Base-by-base conservation (phyloP, 2,888 invertebrate species). In the Druceiella hillmani region DNA sequence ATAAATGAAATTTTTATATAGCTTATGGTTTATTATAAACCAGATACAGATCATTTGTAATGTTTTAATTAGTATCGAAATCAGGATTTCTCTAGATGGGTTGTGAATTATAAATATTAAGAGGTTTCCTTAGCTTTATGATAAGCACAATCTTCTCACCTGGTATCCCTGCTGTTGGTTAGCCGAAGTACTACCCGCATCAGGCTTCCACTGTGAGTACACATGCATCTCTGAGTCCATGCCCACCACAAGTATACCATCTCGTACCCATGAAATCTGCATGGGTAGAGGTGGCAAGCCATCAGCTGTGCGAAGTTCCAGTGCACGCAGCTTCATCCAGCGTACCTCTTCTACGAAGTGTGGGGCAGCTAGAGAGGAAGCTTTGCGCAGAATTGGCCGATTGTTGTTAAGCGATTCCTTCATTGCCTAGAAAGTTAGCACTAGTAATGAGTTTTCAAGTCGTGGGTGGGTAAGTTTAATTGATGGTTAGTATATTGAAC, bases 191-290 rank as follows among this genome's bases (percentile, higher is more conserved):
- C 37, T 45, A 6, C 41, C 31, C 6, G 34, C 11, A 52, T 83
- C 80, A 0, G 89, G 86, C 55, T 88, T 88, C 98, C 98, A 99
- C 56, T 99, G 99, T 1, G 95, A 94, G 59, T 97, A 99, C 0
- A 99, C 95, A 55, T 98, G 95, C 94, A 99, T 97, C 62, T 99
- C 99, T 2, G 95, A 97, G 59, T 98, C 95, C 97, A 99, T 97
- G 2, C 98, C 99, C 2, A 99, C 95, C 0, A 99, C 93, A 2
- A 99, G 68, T 47, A 99, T 92, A 1, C 98, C 98, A 56, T 98
- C 98, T 14, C 99, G 78, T 1, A 98, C 95, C 98, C 99, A 99
- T 2, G 94, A 94, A 52, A 98, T 88, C 60, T 97, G 94, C 89
- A 98, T 98, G 0, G 99, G 99, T 31, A 99, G 64, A 0, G 98